These are phyloP conservation scores for Eulacestoma nigropectus DNA, from an alignment of 2,113 vertebrate species.

Conservation along the genomic window DNA sequence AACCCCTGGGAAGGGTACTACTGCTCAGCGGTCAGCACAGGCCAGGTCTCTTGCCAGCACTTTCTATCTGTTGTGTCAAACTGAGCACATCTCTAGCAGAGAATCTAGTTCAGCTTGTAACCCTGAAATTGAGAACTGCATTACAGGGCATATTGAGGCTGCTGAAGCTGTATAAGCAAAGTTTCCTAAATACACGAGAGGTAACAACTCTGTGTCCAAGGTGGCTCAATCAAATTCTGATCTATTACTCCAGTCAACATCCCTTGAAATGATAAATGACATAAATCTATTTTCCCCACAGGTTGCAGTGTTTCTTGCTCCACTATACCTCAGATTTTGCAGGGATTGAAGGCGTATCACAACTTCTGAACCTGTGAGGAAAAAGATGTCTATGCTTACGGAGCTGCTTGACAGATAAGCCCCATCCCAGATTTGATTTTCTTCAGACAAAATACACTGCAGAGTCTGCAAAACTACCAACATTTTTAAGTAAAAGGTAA, in stretches of 20 bases:
- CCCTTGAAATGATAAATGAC: neutral
- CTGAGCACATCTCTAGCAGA: neutral
- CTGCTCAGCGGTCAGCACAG: neutral
- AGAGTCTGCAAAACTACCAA: neutral
- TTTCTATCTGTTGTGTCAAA: neutral
- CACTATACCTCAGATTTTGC: neutral
- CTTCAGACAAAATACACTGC: neutral
- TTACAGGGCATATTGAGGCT: rapidly evolving
- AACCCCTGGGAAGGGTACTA: neutral
- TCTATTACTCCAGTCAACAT: neutral
- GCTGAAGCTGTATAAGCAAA: neutral
- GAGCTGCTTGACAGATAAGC: neutral
- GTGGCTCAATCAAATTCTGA: neutral
- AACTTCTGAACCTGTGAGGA: neutral
- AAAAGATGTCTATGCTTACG: neutral
- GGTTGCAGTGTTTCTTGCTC: neutral
- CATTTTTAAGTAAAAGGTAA: neutral
- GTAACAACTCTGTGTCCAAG: neutral
- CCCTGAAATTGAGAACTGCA: neutral
- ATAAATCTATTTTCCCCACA: neutral
- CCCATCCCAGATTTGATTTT: neutral
- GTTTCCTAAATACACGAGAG: neutral
- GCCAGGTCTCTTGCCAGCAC: neutral
- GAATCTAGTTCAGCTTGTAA: neutral
- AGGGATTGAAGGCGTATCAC: neutral